A percentile compares a stretch with the other conserved stretches of the same genome.
phyloP scores from a whole-genome alignment of 2,888 invertebrate species.

The Meloe dianella region DNA sequence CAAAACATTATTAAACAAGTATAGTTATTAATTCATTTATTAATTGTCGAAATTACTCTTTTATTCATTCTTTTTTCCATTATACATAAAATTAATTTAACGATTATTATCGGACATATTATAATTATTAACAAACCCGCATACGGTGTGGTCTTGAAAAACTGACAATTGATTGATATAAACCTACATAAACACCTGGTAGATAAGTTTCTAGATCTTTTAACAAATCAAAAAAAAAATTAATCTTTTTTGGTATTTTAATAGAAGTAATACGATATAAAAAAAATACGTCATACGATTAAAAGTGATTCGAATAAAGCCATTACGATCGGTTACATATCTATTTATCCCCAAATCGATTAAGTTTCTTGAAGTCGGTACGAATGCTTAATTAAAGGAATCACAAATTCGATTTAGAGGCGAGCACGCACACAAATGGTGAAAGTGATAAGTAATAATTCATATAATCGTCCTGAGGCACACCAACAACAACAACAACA shows the following conservation, averaged over 20 bases:
- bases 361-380: background rate
- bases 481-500: conserved; percentile 36
- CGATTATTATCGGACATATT: conserved; percentile 4
- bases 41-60: background rate
- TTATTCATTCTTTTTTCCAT: background rate
- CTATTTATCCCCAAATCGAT: background rate
- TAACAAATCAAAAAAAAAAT: background rate
- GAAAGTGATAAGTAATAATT: conserved; percentile 56
- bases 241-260: background rate
- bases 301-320: background rate
- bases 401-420: conserved; percentile 34
- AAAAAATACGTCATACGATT: background rate
- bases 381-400: conserved; percentile 32
- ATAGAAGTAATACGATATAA: background rate
- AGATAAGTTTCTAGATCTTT: conserved; percentile 2
- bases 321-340: conserved; percentile 5
- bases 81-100: conserved; percentile 1
- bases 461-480: conserved; percentile 38
- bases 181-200: background rate
- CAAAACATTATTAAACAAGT: background rate
- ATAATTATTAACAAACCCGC: background rate
- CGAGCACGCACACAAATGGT: conserved; percentile 47
- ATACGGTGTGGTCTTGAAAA: background rate
- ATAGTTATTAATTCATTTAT: background rate
- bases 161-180: conserved; percentile 9